A percentile compares a stretch with the other conserved stretches of the same genome.
These are phyloP conservation scores for Plusia festucae DNA, from an alignment of 2,888 invertebrate species.

Conservation along the genomic window DNA sequence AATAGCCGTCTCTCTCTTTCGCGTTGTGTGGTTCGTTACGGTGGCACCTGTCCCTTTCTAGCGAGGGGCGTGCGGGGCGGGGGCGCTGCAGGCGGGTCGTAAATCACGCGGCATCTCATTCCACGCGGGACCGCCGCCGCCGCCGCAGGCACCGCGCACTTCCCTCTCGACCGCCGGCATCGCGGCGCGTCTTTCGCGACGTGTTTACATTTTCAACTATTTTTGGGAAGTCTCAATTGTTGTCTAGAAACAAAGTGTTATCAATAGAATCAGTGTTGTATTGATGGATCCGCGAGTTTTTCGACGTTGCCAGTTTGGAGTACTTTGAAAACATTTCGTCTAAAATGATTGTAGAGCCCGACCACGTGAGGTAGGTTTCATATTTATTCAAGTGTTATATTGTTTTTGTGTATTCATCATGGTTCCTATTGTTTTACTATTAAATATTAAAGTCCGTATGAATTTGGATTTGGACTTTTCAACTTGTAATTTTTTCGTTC, in stretches of 20 bases:
- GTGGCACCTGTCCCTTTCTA: conserved; percentile 73
- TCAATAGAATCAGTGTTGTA: conserved; percentile 75
- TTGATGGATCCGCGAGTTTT: conserved; percentile 83
- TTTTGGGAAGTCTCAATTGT: conserved; percentile 78
- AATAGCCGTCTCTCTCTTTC: conserved; percentile 77
- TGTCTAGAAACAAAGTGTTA: conserved; percentile 76
- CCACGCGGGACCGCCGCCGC: conserved; percentile 88
- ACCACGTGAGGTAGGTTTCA: conserved; percentile 86
- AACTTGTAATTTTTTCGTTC: conserved; percentile 33
- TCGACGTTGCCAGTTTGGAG: conserved; percentile 73
- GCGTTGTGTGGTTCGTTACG: conserved; percentile 44
- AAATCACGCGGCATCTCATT: conserved; percentile 89
- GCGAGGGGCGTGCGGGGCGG: conserved; percentile 83
- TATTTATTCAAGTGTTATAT: conserved; percentile 78
- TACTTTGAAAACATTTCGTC: conserved; percentile 84
- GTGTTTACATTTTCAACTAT: conserved; percentile 83
- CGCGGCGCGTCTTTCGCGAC: conserved; percentile 87
- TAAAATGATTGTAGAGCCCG: conserved; percentile 88
- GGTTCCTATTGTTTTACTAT: conserved; percentile 56
- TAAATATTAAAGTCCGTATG: conserved; percentile 39
- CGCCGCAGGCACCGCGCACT: conserved; percentile 88
- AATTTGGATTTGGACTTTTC: conserved; percentile 31
- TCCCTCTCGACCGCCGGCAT: conserved; percentile 84
- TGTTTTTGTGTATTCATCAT: conserved; percentile 67
- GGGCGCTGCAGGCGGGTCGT: conserved; percentile 89